Evolutionary conservation across 2,113 vertebrate species (phyloP).

Genomic region (Lepisosteus oculatus): DNA sequence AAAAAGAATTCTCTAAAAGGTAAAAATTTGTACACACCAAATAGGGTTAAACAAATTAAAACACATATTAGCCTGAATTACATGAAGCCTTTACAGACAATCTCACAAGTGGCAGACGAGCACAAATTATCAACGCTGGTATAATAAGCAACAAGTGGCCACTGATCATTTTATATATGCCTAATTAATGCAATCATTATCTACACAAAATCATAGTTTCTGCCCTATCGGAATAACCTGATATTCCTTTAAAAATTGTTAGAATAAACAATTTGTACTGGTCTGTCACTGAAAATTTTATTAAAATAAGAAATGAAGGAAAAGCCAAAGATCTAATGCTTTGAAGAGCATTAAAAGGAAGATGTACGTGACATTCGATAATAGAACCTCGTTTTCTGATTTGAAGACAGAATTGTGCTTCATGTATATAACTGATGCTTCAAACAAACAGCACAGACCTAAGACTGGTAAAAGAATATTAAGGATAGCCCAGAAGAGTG

Average conservation of each 20-base stretch:
- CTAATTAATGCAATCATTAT: conserved; percentile 8
- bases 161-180: background rate
- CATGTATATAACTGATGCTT: conserved; percentile 64
- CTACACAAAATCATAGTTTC: background rate
- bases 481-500: conserved; percentile 61
- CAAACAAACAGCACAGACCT: conserved; percentile 66
- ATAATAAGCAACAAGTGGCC: background rate
- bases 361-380: background rate
- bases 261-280: conserved; percentile 1
- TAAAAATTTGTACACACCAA: conserved; percentile 17
- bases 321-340: background rate
- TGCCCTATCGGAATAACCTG: background rate
- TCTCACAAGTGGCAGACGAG: conserved; percentile 17
- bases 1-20: conserved; percentile 14
- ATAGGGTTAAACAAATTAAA: conserved; percentile 13
- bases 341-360: background rate
- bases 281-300: background rate
- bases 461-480: conserved; percentile 62
- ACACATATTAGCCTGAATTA: conserved; percentile 11
- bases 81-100: conserved; percentile 5
- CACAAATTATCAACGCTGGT: conserved; percentile 1
- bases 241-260: background rate
- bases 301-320: background rate
- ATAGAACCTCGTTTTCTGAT: conserved; percentile 39
- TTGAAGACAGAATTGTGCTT: conserved; percentile 71